Percentiles rank a stretch among this genome's conserved stretches.
Conservation (phyloP, 2,888 invertebrate genomes). For the Chelonus formosanus region DNA sequence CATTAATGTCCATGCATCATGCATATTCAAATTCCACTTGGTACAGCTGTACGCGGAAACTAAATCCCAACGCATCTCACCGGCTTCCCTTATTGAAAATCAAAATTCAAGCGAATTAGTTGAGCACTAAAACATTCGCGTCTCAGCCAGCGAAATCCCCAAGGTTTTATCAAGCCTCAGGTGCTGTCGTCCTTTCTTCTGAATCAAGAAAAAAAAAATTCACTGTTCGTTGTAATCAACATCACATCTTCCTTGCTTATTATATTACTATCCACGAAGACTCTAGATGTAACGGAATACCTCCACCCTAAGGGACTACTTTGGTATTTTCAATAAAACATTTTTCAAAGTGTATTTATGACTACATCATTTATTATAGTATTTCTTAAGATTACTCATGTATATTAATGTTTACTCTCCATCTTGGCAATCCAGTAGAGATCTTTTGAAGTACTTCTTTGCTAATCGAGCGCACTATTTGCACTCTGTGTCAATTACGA, state of each 20-base stretch:
- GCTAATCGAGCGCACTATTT: slow-evolving; percentile 27
- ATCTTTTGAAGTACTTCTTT: slow-evolving; percentile 11
- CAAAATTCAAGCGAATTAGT: slow-evolving; percentile 62
- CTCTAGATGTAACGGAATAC: slow-evolving; percentile 15
- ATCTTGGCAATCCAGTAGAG: not conserved
- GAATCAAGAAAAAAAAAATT: slow-evolving; percentile 9
- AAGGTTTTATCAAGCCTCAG: slow-evolving; percentile 22
- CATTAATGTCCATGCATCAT: slow-evolving; percentile 65
- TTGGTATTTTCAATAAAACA: not conserved
- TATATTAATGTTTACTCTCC: slow-evolving; percentile 9
- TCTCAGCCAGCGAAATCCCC: slow-evolving; percentile 29
- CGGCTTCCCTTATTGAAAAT: slow-evolving; percentile 61
- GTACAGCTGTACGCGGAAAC: slow-evolving; percentile 62
- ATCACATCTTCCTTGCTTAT: slow-evolving; percentile 2
- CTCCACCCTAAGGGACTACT: not conserved
- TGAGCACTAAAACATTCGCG: slow-evolving; percentile 37
- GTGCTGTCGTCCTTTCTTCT: slow-evolving; percentile 24
- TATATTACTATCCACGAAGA: slow-evolving; percentile 11
- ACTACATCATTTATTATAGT: no score
- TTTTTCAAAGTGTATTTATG: not conserved
- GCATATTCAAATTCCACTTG: slow-evolving; percentile 62
- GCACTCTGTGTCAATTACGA: slow-evolving; percentile 23
- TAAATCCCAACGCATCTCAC: slow-evolving; percentile 59
- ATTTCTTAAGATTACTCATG: not conserved
- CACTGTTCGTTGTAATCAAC: slow-evolving; percentile 10